Base-by-base conservation (phyloP, 2,888 invertebrate genomes). In the Brassicogethes aeneus region DNA sequence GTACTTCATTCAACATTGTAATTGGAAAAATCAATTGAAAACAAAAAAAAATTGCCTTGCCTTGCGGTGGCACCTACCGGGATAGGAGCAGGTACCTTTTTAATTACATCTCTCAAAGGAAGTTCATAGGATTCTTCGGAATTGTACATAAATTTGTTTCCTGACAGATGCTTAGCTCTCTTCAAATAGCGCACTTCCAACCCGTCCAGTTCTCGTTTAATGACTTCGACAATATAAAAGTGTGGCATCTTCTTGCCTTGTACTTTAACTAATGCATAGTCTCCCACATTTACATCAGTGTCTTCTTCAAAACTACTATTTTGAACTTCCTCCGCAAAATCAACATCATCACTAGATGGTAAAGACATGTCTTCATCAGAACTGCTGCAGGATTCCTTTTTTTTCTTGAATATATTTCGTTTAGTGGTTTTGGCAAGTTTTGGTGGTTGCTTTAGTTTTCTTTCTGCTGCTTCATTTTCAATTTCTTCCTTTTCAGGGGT, bases 131-230 rank as follows among this genome's bases (percentile, higher is more conserved):
- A 7, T 23, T 23, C 10, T 23, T 23, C 23, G 10, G 5, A 7
- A 5, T 23, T 10, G 10, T 23, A 23, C 23, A 23, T 10, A 23
- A 23, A 23, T 23, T 23, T 23, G 10, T 23, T 23, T 5, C 7
- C 23, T 23, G 23, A 7, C n/a, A n/a, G 10, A 7, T 10, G 7
- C 23, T 23, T 23, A 23, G 7, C 10, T 23, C 10, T 23, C 10
- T 23, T 23, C 10, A 23, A 23, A 23, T 23, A 23, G 5, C 10
- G 5, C 5, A 23, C 23, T 23, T 5, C 10, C 5, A 23, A 23
- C 23, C 10, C 23, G 5, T 23, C 10, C 10, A 13, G 29, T 35
- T 37, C 42, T n/a, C 41, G 38, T 3, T 41, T 13, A 36, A 41
- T 35, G 3, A 37, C 35, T 41, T 23, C 23, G 5, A 10, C 23